Evolutionary conservation across 1,140 invertebrate species (phyloP).

Genomic region (Sitobion miscanthi): DNA sequence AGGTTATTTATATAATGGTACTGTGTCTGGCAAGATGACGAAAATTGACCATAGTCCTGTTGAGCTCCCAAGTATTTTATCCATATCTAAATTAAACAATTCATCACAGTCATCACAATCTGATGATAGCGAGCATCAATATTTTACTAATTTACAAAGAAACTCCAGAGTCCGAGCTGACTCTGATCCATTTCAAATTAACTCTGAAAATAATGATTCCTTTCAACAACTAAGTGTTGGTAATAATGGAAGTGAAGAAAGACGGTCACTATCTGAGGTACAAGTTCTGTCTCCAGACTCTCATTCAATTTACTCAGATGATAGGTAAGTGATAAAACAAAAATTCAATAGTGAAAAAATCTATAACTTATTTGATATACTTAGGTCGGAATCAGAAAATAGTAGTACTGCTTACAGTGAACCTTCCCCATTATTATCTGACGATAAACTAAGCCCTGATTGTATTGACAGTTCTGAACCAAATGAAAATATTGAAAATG

Average conservation of each 20-base stretch:
- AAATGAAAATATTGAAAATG: constrained; percentile 55
- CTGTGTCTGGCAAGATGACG: neutral
- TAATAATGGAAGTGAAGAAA: constrained; percentile 45
- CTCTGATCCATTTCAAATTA: constrained; percentile 32
- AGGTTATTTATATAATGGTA: constrained; percentile 26
- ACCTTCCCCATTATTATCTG: constrained; percentile 42
- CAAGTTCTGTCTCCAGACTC: constrained; percentile 25
- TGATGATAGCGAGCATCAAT: neutral
- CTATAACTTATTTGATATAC: neutral
- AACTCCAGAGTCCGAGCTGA: constrained; percentile 26
- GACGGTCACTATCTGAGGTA: constrained; percentile 39
- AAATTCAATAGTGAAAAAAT: neutral
- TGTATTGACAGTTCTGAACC: constrained; percentile 51
- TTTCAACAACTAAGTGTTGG: constrained; percentile 14
- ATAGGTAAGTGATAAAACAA: constrained; percentile 36
- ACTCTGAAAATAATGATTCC: constrained; percentile 32
- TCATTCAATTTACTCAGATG: constrained; percentile 39
- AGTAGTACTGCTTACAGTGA: constrained; percentile 47
- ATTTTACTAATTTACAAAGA: constrained; percentile 39
- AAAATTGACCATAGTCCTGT: constrained; percentile 41
- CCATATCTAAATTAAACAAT: constrained; percentile 42
- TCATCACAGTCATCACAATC: neutral
- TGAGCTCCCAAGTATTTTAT: constrained; percentile 49
- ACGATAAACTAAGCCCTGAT: constrained; percentile 39
- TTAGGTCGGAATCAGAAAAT: constrained; percentile 31